phyloP scores from a whole-genome alignment of 2,888 invertebrate species.

The Scaptomyza cyrtandrae region DNA sequence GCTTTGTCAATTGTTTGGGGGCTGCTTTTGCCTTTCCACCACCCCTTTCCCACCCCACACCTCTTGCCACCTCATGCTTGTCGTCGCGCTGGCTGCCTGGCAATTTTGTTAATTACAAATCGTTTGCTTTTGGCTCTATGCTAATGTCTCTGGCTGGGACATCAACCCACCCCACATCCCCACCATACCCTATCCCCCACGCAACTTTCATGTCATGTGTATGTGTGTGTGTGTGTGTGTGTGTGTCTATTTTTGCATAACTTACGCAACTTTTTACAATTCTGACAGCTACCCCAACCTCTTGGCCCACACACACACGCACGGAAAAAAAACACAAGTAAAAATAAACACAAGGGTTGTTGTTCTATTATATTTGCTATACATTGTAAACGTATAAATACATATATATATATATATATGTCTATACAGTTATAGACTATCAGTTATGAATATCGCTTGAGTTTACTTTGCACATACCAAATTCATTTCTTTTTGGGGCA shows the following conservation, averaged over 20 bases:
- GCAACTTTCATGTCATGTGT: conserved; percentile 12
- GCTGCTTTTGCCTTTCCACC: conserved; percentile 28
- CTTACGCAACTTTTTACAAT: conserved; percentile 68
- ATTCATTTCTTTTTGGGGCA: conserved; percentile 30
- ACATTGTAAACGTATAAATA: background rate
- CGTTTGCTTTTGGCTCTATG: conserved; percentile 72
- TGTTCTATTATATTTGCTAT: conserved; percentile 47
- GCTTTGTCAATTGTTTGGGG: conserved; percentile 74
- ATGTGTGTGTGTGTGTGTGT: conserved; percentile 43
- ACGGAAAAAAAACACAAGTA: conserved; percentile 8
- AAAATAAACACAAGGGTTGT: conserved; percentile 55
- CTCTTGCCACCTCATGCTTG: background rate
- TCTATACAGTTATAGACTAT: conserved; percentile 42
- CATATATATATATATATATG: conserved; percentile 1
- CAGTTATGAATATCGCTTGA: conserved; percentile 38
- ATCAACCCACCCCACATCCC: conserved; percentile 1
- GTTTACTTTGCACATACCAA: conserved; percentile 29
- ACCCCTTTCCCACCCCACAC: background rate
- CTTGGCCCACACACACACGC: background rate
- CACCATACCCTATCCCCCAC: conserved; percentile 14
- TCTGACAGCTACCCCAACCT: conserved; percentile 47
- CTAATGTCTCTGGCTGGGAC: conserved; percentile 64
- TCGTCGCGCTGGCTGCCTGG: conserved; percentile 79
- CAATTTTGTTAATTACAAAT: conserved; percentile 85
- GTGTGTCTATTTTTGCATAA: conserved; percentile 66